A percentile compares a stretch with the other conserved stretches of the same genome.
Evolutionary conservation across 2,797 vertebrate genomes (phyloP).

Genomic region (Hypotaenidia okinawae): DNA sequence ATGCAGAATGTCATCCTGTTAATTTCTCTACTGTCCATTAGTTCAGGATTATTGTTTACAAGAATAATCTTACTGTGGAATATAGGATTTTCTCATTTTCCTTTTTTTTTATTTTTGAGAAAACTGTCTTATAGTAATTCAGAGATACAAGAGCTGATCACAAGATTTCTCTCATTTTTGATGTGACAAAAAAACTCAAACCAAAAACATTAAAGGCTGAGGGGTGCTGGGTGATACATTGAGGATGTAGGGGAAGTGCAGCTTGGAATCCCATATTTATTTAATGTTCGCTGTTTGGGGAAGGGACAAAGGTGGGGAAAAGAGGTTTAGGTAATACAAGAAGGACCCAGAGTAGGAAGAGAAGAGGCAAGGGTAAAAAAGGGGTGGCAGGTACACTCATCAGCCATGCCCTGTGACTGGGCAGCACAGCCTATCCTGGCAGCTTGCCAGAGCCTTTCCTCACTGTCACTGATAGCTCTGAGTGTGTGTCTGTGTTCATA

Average conservation of each 20-base stretch:
- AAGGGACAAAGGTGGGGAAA: background rate
- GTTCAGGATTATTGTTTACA: background rate
- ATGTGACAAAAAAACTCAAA: too few relatives aligned
- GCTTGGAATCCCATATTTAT: background rate
- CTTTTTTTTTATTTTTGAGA: background rate
- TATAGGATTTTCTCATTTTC: background rate
- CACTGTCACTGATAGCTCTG: background rate
- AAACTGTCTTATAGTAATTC: background rate
- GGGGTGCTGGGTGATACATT: accelerated
- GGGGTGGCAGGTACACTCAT: background rate
- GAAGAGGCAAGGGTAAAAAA: background rate
- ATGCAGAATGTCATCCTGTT: background rate
- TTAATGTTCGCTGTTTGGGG: background rate
- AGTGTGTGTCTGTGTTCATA: too few relatives aligned
- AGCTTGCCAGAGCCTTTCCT: background rate
- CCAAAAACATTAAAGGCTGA: background rate
- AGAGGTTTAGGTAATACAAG: background rate
- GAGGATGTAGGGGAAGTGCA: background rate
- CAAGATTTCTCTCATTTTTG: background rate
- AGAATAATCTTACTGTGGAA: background rate
- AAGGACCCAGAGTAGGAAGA: background rate
- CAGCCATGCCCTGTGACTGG: background rate
- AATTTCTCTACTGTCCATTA: background rate
- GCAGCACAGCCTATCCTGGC: background rate
- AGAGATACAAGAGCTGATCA: background rate